Evolutionary conservation across 2,797 vertebrate genomes (phyloP).

Genomic region (Chelmon rostratus): DNA sequence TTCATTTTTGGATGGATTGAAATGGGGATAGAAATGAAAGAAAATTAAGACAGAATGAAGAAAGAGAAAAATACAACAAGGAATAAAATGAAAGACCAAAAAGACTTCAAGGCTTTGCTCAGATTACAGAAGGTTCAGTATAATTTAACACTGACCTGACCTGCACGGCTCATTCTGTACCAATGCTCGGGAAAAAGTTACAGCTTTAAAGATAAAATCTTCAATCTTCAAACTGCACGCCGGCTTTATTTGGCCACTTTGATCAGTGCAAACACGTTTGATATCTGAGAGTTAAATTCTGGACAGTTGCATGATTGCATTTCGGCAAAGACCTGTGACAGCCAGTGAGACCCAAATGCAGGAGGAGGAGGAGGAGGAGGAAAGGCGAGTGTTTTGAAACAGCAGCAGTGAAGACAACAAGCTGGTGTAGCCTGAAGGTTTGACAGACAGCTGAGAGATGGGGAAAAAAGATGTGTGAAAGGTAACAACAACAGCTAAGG

Average conservation of each 20-base stretch:
- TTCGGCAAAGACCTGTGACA: not conserved
- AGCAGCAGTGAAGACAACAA: constrained; percentile 23
- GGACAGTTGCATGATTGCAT: constrained; percentile 25
- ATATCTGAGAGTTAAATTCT: constrained; percentile 31
- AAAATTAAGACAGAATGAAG: constrained; percentile 2
- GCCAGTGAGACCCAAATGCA: constrained; percentile 1
- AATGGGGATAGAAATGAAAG: constrained; percentile 9
- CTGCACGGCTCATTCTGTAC: constrained; percentile 3
- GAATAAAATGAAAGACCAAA: constrained; percentile 1
- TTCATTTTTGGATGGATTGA: not conserved
- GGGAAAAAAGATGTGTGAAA: constrained; percentile 27
- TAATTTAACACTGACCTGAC: constrained; percentile 5
- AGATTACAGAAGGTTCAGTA: not conserved
- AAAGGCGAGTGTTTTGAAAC: constrained; percentile 5
- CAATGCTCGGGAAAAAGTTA: not conserved
- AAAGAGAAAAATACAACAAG: not conserved
- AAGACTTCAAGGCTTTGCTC: not conserved
- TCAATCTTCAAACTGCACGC: constrained; percentile 21
- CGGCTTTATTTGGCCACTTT: constrained; percentile 35
- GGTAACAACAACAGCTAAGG: constrained; percentile 29
- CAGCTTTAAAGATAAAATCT: constrained; percentile 35
- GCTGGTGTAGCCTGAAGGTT: constrained; percentile 7
- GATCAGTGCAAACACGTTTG: constrained; percentile 37
- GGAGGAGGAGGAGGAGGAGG: not conserved
- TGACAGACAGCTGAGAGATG: constrained; percentile 31